Conservation (phyloP, 92 coral and sea anemone species). For the Ricordea florida region DNA sequence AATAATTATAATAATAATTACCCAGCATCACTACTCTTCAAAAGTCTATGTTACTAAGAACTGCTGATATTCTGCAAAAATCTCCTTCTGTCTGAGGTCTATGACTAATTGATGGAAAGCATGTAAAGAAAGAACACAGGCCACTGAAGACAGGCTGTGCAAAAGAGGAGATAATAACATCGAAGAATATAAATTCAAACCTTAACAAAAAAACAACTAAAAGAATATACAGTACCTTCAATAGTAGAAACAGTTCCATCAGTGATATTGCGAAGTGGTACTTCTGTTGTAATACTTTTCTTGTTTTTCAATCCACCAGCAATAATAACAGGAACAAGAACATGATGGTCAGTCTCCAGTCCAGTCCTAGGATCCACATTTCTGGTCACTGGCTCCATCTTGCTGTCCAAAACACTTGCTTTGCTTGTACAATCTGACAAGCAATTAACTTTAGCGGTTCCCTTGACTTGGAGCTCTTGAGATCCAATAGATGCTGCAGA, state of each 20-base stretch:
- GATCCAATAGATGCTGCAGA: background rate
- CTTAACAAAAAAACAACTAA: too few relatives aligned
- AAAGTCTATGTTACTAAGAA: too few relatives aligned
- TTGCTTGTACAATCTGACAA: background rate
- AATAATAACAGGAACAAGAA: conserved; percentile 72
- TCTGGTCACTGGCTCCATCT: conserved; percentile 32
- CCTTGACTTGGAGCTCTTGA: background rate
- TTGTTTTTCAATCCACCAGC: conserved; percentile 50
- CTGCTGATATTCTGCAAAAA: too few relatives aligned
- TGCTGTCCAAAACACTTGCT: conserved; percentile 11
- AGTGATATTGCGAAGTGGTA: conserved; percentile 57
- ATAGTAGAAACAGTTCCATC: conserved; percentile 51
- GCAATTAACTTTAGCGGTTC: background rate
- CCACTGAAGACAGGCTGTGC: too few relatives aligned
- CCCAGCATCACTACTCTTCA: too few relatives aligned
- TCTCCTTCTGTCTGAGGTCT: too few relatives aligned
- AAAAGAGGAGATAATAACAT: too few relatives aligned
- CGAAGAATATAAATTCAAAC: too few relatives aligned
- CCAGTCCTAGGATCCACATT: conserved; percentile 46
- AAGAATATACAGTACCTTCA: too few relatives aligned
- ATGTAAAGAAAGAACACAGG: too few relatives aligned
- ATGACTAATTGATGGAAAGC: too few relatives aligned
- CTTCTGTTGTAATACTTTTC: conserved; percentile 49
- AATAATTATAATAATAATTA: too few relatives aligned
- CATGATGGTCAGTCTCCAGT: conserved; percentile 19